Evolutionary conservation across 2,888 invertebrate genomes (phyloP).

Genomic region (Eristalis pertinax): DNA sequence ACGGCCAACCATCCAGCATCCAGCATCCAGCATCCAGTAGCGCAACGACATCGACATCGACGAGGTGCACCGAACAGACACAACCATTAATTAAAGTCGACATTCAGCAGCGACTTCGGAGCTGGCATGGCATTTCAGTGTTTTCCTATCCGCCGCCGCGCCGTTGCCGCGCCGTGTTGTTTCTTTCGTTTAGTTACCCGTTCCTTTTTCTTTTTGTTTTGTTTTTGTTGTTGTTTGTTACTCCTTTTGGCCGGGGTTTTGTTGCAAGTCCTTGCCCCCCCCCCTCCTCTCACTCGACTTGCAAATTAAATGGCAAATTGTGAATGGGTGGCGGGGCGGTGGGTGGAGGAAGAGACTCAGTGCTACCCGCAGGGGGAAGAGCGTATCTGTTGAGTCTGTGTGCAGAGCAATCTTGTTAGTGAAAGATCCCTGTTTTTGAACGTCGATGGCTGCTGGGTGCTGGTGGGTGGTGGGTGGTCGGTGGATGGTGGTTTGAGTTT

Average conservation of each 20-base stretch:
- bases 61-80: conserved; percentile 67
- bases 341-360: conserved; percentile 2
- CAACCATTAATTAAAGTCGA: conserved; percentile 73
- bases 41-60: conserved; percentile 21
- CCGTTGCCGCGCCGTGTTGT: conserved; percentile 43
- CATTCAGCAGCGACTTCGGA: conserved; percentile 70
- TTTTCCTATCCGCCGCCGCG: conserved; percentile 54
- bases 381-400: conserved; percentile 61
- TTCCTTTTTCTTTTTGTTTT: conserved; percentile 17
- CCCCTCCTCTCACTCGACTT: conserved; percentile 40
- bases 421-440: conserved; percentile 58
- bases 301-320: conserved; percentile 74
- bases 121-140: conserved; percentile 50
- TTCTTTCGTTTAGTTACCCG: conserved; percentile 56
- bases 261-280: conserved; percentile 41
- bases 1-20: neutral
- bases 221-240: conserved; percentile 50
- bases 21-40: neutral
- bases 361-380: conserved; percentile 4
- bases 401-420: conserved; percentile 70
- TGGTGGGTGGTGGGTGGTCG: conserved; percentile 40
- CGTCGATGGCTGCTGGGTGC: conserved; percentile 30
- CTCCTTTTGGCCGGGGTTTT: conserved; percentile 66
- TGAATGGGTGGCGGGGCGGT: conserved; percentile 44
- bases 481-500: neutral